Evolutionary conservation across 2,113 vertebrate species (phyloP), one percentile per base, ranked within the genome.

Genomic region (Calyptommatus sinebrachiatus): DNA sequence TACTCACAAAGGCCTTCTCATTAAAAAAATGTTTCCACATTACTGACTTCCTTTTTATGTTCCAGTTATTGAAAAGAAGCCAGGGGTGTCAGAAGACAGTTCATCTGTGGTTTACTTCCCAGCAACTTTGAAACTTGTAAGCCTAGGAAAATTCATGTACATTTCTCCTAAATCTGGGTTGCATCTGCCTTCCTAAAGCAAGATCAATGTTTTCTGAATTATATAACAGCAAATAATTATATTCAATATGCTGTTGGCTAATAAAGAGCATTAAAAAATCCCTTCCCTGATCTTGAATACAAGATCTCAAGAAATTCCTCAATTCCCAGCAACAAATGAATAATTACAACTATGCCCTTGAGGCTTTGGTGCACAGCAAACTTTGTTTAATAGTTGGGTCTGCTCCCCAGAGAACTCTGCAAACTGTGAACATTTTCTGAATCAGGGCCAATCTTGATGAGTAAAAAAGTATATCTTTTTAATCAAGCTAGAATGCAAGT

Each of bases 1-100:
- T 82, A 48, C 8, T 87, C 77, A 10, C 29, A 57, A 76, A 78
- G 1, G 8, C 83, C 31, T 84, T 26, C 35, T 86, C 60, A 86
- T 90, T 79, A 62, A 81, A 87, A 83, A 65, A 66, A 60, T 71
- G 10, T 76, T 87, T 83, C 69, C 85, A 68, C 78, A 50, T 79
- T 80, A n/a, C 48, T 62, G 83, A 80, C 48, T 87, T 63, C 79
- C 65, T 82, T 61, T 45, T 81, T 50, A 83, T 65, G 86, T 48
- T 83, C 35, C n/a, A 73, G 60, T 8, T 50, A 46, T 7, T 16
- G 21, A 77, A 48, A 12, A 74, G 28, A 69, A 24, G 57, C 26
- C 0, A 80, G 24, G 79, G 50, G 65, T 72, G 28, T 57, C 61
- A 79, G 4, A 46, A 83, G 70, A 79, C 3, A 45, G 29, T 29